Evolutionary conservation across 2,888 invertebrate species (phyloP).

Genomic region (Sturmia bella): DNA sequence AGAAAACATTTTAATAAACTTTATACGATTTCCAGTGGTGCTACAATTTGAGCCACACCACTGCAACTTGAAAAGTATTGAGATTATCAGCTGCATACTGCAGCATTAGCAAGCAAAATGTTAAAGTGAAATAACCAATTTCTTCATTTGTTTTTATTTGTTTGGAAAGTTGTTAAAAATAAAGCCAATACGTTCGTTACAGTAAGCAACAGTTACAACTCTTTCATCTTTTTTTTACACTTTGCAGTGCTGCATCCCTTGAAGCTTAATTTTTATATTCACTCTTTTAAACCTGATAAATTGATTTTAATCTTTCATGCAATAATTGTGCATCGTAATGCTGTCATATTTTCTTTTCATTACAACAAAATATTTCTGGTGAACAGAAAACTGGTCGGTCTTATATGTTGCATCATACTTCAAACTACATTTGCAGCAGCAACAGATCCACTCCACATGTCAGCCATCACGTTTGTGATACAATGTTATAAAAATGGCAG

Average conservation of each 20-base stretch:
- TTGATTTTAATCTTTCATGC: not conserved
- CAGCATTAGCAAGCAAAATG: too few species aligned
- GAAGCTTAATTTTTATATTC: too few species aligned
- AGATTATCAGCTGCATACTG: too few species aligned
- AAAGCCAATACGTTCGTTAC: too few species aligned
- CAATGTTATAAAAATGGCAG: not conserved
- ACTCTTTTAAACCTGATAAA: not conserved
- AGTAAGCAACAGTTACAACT: too few species aligned
- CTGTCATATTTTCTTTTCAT: constrained; percentile 33
- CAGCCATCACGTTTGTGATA: constrained; percentile 4
- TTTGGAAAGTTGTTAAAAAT: too few species aligned
- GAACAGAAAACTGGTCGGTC: not conserved
- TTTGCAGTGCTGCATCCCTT: too few species aligned
- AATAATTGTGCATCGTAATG: not conserved
- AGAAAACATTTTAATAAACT: not conserved
- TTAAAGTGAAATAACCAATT: too few species aligned
- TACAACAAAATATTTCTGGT: not conserved
- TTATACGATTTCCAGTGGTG: constrained; percentile 2
- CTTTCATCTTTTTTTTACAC: too few species aligned
- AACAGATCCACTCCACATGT: not conserved
- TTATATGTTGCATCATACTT: constrained; percentile 38
- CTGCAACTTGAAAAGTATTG: not conserved
- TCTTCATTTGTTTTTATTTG: too few species aligned
- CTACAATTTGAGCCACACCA: not conserved
- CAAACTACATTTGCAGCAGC: constrained; percentile 4